phyloP scores from a whole-genome alignment of 64 coral and sea anemone genomes.

The Porites australiensis region DNA sequence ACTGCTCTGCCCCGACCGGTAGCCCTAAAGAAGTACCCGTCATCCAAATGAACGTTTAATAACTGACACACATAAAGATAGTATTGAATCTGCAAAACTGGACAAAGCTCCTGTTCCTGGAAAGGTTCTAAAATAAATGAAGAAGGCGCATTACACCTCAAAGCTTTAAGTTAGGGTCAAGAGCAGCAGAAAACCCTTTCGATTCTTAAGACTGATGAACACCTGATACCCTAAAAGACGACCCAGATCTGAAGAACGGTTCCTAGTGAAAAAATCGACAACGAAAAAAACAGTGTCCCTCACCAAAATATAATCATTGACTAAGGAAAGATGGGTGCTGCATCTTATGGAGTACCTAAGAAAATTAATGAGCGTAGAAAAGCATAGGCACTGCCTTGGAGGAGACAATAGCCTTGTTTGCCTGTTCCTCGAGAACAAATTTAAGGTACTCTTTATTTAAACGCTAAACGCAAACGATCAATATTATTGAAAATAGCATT shows the following conservation, averaged over 20 bases:
- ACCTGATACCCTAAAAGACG: slow-evolving; percentile 38
- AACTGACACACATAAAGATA: slow-evolving; percentile 34
- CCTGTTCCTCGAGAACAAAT: slow-evolving; percentile 43
- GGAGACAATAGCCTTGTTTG: not conserved
- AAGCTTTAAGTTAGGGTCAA: slow-evolving; percentile 53
- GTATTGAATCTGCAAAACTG: slow-evolving; percentile 61
- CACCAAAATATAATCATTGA: slow-evolving; percentile 59
- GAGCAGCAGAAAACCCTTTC: slow-evolving; percentile 26
- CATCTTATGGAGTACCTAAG: not conserved
- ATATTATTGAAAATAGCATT: slow-evolving; percentile 53
- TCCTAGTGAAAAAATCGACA: slow-evolving; percentile 67
- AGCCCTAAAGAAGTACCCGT: slow-evolving; percentile 51
- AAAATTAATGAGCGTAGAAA: slow-evolving; percentile 3
- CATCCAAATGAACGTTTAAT: not conserved
- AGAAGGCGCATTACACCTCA: not conserved
- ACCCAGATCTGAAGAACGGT: slow-evolving; percentile 60
- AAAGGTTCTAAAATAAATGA: slow-evolving; percentile 48
- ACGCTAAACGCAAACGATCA: slow-evolving; percentile 15
- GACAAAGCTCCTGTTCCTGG: not conserved
- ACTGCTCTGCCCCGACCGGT: not conserved
- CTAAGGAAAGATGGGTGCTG: not conserved
- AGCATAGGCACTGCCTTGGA: slow-evolving; percentile 45
- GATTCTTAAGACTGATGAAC: slow-evolving; percentile 56
- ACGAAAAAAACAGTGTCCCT: slow-evolving; percentile 55
- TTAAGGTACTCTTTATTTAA: slow-evolving; percentile 52